phyloP scores from a whole-genome alignment of 1,140 invertebrate species.

The Wiebesia pumilae region DNA sequence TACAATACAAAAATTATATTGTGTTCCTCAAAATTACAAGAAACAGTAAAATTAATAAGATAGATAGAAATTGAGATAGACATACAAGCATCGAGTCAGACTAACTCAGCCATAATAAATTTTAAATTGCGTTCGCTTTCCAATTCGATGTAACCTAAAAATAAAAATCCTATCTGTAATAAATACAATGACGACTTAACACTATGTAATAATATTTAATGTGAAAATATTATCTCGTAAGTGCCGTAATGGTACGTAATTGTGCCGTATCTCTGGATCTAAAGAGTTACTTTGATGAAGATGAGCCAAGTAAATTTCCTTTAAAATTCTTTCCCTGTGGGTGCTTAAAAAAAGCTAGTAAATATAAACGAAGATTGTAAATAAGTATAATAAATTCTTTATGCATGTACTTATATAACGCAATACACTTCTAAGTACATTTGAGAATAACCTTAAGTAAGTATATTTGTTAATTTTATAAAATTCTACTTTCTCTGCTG shows the following conservation, averaged over 20 bases:
- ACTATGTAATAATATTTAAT: not conserved
- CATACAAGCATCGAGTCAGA: too few relatives aligned
- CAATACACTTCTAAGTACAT: not conserved
- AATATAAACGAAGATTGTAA: slow-evolving; percentile 22
- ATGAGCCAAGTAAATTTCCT: slow-evolving; percentile 1
- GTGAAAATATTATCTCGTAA: not conserved
- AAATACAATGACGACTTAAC: not conserved
- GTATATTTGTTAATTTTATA: too few relatives aligned
- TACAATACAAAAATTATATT: too few relatives aligned
- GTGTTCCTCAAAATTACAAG: too few relatives aligned
- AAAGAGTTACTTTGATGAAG: not conserved
- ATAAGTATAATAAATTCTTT: slow-evolving; percentile 8
- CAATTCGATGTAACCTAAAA: not conserved
- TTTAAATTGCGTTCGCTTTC: not conserved
- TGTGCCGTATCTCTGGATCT: slow-evolving; percentile 7
- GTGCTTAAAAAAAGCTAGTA: not conserved
- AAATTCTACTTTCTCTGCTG: too few relatives aligned
- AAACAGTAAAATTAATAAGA: too few relatives aligned
- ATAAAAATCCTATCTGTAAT: not conserved
- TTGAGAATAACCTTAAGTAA: not conserved
- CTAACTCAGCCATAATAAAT: not conserved
- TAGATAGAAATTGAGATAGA: not conserved
- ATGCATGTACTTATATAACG: not conserved
- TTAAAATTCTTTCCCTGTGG: not conserved
- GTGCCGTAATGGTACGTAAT: not conserved